Conservation (phyloP, 2,113 vertebrate species). For the Riparia riparia region DNA sequence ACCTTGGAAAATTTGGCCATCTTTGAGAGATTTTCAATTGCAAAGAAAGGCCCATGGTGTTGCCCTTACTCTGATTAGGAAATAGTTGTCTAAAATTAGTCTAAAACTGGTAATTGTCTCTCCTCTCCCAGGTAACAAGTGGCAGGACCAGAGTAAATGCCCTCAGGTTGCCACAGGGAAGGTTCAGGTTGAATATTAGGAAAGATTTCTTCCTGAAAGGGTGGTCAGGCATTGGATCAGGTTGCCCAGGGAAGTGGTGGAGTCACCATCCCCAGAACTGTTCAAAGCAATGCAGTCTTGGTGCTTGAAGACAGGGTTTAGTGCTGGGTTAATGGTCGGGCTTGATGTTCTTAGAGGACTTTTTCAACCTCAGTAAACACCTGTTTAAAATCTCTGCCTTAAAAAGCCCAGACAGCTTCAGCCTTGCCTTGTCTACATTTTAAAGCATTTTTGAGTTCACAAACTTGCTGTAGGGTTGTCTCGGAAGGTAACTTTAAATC, state of each 20-base stretch:
- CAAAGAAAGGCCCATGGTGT: not conserved
- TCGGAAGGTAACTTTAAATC: not conserved
- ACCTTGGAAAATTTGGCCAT: not conserved
- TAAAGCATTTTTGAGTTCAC: not conserved
- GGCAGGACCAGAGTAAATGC: not conserved
- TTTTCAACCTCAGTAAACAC: not conserved
- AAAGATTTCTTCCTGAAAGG: not conserved
- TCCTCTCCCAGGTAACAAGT: not conserved
- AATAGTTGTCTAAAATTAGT: not conserved
- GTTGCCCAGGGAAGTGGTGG: not conserved
- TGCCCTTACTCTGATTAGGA: not conserved
- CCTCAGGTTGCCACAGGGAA: not conserved
- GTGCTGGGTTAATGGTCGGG: not conserved
- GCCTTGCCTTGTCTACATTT: not conserved
- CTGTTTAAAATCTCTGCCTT: not conserved
- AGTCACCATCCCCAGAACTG: not conserved
- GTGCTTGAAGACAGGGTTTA: not conserved
- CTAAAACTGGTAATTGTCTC: not conserved
- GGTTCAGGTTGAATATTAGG: not conserved
- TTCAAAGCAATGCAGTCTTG: not conserved
- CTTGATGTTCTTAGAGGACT: not conserved
- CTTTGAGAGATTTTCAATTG: not conserved
- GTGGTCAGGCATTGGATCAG: not conserved
- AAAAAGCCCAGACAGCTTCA: not conserved
- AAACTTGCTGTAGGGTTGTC: not conserved